A percentile compares a stretch with the other conserved stretches of the same genome.
phyloP scores from a whole-genome alignment of 1,140 invertebrate species.

The Ceratosolen fusciceps region DNA sequence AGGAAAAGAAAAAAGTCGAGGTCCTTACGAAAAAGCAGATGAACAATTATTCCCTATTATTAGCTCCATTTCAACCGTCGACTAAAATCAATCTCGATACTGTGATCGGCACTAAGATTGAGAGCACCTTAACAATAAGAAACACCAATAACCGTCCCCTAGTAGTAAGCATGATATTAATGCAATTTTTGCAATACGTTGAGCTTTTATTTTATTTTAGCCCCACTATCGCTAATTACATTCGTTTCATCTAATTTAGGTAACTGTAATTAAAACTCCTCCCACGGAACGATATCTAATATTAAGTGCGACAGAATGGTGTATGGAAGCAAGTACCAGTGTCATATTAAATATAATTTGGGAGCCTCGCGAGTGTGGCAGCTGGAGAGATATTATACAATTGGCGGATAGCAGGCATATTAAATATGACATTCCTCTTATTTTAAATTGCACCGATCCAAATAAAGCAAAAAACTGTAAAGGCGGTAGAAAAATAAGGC shows the following conservation, averaged over 20 bases:
- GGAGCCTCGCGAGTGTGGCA: conserved; percentile 73
- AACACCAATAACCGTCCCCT: conserved; percentile 56
- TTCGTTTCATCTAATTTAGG: conserved; percentile 63
- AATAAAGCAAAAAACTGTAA: conserved; percentile 66
- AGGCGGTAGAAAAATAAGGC: conserved; percentile 47
- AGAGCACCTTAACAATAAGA: conserved; percentile 56
- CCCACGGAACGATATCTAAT: conserved; percentile 73
- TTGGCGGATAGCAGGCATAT: conserved; percentile 76
- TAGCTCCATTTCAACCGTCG: conserved; percentile 66
- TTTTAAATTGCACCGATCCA: conserved; percentile 57
- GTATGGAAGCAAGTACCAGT: conserved; percentile 68
- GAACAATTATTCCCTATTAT: conserved; percentile 52
- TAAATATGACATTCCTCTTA: conserved; percentile 78
- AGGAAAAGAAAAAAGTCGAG: conserved; percentile 52
- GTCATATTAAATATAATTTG: conserved; percentile 74
- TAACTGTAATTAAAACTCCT: conserved; percentile 74
- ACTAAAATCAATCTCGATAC: conserved; percentile 59
- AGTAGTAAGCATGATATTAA: conserved; percentile 53
- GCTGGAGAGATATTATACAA: conserved; percentile 76
- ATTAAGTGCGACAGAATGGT: conserved; percentile 71
- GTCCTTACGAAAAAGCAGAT: conserved; percentile 15
- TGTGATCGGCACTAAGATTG: conserved; percentile 51
- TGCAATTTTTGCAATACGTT: conserved; percentile 8
- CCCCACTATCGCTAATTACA: background rate
- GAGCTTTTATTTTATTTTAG: background rate